Evolutionary conservation across 2,113 vertebrate species (phyloP).

Genomic region (Sardina pilchardus): DNA sequence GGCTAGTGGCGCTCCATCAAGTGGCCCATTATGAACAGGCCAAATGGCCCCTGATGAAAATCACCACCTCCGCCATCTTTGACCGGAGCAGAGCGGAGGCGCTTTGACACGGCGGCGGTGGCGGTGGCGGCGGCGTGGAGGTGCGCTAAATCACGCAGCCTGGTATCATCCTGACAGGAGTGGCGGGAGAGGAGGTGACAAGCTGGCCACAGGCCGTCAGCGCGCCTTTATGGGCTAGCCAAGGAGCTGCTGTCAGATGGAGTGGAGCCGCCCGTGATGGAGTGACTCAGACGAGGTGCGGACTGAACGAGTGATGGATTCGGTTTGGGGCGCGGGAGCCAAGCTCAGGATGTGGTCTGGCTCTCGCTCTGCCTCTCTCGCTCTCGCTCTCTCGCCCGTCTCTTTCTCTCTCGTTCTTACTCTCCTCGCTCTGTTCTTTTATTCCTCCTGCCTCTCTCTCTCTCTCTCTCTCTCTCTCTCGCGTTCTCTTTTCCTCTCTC

Average conservation of each 20-base stretch:
- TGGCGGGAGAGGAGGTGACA: background rate
- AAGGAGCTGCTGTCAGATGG: background rate
- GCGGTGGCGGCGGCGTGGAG: background rate
- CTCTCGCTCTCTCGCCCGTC: background rate
- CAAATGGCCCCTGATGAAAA: background rate
- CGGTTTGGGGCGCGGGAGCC: background rate
- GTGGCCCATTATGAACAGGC: background rate
- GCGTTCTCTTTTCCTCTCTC: background rate
- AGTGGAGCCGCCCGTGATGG: background rate
- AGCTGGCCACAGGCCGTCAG: background rate
- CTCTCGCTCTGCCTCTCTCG: background rate
- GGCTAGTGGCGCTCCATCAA: background rate
- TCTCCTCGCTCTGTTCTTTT: background rate
- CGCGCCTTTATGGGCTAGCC: background rate
- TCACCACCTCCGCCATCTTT: background rate
- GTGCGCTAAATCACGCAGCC: background rate
- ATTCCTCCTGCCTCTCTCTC: background rate
- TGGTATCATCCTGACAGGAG: background rate
- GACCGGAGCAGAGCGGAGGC: background rate
- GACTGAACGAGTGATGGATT: background rate
- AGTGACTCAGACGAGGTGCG: background rate
- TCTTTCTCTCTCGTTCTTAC: background rate
- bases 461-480: background rate
- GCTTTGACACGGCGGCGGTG: background rate
- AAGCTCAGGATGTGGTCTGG: slow-evolving; percentile 18